Base-by-base conservation (phyloP, 2,888 invertebrate genomes). In the Agonopterix alstromeriana region DNA sequence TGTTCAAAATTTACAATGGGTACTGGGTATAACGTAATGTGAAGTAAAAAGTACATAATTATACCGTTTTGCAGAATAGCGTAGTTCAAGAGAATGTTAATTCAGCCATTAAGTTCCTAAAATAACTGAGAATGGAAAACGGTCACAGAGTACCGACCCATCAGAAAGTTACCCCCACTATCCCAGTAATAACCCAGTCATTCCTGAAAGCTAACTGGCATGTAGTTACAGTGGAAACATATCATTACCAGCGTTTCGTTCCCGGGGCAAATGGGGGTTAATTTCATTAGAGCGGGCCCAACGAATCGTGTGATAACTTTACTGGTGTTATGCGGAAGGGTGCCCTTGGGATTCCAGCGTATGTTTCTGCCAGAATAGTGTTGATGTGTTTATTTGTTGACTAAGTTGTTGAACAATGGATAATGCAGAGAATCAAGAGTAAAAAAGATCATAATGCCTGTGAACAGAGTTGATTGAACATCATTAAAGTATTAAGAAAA, bases 281-380 rank as follows among this genome's bases (percentile, higher is more conserved):
- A 86, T 87, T 88, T 87, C 86, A 88, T 88, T 88, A 88, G 81
- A 69, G 71, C 70, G 77, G 65, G 67, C 79, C 73, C 86, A 85
- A 84, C 87, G 87, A 86, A 84, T 84, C 85, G 84, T 86, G 85
- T 86, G 85, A 86, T 85, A 86, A 86, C 82, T 86, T 85, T 82
- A 83, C 77, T 76, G 76, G 76, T 77, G 84, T 78, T 82, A 78
- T 81, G 75, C 72, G 76, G 67, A 74, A 75, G 69, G 68, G 75
- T 62, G 58, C 85, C 78, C 82, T 61, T 64, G 86, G 80, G 81
- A 78, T 58, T 58, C 50, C 56, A 56, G 54, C 59, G 67, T 64
- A 67, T 74, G 75, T 75, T 72, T 66, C 63, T 58, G 59, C 58
- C 52, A 45, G 50, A 46, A 60, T 69, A 69, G 73, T 71, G 70